Evolutionary conservation across 2,113 vertebrate genomes (phyloP), one percentile per base, ranked within the genome.

Genomic region (Bos indicus): DNA sequence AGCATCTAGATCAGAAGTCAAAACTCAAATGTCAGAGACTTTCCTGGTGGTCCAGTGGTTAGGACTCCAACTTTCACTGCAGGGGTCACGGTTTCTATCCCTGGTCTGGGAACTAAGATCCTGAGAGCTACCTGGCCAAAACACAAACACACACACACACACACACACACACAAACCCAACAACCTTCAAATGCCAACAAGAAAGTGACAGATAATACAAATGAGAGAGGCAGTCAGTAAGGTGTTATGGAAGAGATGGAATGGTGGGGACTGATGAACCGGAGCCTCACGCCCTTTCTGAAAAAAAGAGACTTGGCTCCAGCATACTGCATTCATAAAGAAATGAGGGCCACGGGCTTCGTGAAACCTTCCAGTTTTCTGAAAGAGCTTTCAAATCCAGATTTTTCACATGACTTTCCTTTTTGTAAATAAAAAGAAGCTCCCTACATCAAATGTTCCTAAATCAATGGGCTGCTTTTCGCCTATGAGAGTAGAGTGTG

Each of bases 1-100:
- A 57, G 59, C 23, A 64, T 78, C 51, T 25, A 56, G 33, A 94
- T 71, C 46, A 94, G 56, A 90, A 88, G 46, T 74, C 84, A 83
- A 83, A 91, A 74, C 59, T 59, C 64, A 21, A 51, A 81, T 81
- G 46, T 51, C 46, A 81, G 28, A 46, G 28, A 51, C 46, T 51
- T 81, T 16, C 28, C 78, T 33, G 78, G 46, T 33, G 16, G 9
- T 51, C 30, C 46, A 33, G 16, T 33, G 16, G 5, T 81, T 51
- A 51, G 16, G 78, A 51, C 28, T 33, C 46, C 78, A 33, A 12
- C 28, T 33, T 81, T 48, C 46, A 30, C 46, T 33, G 16, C 16
- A 81, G 46, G 78, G 43, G 28, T 16, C 9, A 51, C 1, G 0
- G 46, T 48, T 51, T 51, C 28, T 30, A 81, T 81, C 28, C 46